Evolutionary conservation across 2,113 vertebrate species (phyloP).

Genomic region (Platanista minor): DNA sequence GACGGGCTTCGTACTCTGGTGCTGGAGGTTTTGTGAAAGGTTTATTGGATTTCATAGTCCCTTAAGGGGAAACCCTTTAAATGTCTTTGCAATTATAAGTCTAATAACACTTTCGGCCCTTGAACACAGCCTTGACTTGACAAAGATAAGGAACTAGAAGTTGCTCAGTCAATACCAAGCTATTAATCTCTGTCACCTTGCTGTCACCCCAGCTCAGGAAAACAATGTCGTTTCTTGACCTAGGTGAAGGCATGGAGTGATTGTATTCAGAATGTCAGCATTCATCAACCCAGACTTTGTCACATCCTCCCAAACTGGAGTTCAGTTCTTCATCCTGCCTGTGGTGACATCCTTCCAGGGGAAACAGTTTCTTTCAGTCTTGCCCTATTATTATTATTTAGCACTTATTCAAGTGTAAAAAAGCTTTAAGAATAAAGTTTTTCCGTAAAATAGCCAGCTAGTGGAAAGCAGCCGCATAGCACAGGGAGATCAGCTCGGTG

Average conservation of each 20-base stretch:
- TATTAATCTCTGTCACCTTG: slow-evolving; percentile 99
- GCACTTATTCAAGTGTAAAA: slow-evolving; percentile 79
- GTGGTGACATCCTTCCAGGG: slow-evolving; percentile 78
- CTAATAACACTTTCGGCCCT: slow-evolving; percentile 95
- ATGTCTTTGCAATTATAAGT: slow-evolving; percentile 99
- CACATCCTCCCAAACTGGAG: slow-evolving; percentile 75
- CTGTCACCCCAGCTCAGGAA: slow-evolving; percentile 86
- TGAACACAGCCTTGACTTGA: slow-evolving; percentile 91
- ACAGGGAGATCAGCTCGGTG: no score
- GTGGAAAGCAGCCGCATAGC: no score
- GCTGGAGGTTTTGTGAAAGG: slow-evolving; percentile 92
- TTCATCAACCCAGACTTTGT: slow-evolving; percentile 86
- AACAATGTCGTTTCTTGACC: slow-evolving; percentile 90
- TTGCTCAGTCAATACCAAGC: slow-evolving; percentile 96
- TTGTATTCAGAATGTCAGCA: slow-evolving; percentile 89
- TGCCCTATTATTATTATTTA: slow-evolving; percentile 82
- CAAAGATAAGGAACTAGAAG: slow-evolving; percentile 98
- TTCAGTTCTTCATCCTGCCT: slow-evolving; percentile 80
- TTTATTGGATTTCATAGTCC: slow-evolving; percentile 98
- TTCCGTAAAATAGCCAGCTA: neutral
- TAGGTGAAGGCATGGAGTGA: slow-evolving; percentile 83
- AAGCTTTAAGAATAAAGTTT: slow-evolving; percentile 72
- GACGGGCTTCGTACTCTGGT: slow-evolving; percentile 74
- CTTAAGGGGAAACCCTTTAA: slow-evolving; percentile 99
- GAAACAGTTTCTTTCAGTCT: slow-evolving; percentile 72